These are phyloP conservation scores for Heterocephalus glaber DNA, from an alignment of 2,113 vertebrate genomes.

Conservation along the genomic window DNA sequence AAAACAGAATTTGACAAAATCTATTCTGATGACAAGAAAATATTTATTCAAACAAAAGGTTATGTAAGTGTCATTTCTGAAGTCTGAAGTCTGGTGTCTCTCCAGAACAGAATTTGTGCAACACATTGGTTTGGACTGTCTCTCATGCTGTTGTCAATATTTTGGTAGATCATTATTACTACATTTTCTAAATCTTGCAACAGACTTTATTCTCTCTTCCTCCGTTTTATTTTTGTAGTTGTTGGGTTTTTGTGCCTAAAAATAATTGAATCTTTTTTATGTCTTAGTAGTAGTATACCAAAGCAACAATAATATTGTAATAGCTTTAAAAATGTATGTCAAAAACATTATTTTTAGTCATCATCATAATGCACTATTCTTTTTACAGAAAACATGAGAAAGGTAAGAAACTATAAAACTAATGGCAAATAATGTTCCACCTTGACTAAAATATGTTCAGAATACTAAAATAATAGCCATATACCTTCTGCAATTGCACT, in stretches of 20 bases:
- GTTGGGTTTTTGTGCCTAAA: background rate
- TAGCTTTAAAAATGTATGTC: background rate
- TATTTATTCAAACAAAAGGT: slow-evolving; percentile 29
- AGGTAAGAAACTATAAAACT: slow-evolving; percentile 36
- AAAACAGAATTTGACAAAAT: background rate
- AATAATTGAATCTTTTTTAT: background rate
- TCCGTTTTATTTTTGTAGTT: background rate
- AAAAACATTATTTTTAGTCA: background rate
- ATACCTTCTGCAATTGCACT: slow-evolving; percentile 46
- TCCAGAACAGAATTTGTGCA: background rate
- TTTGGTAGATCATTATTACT: background rate
- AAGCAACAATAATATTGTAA: background rate
- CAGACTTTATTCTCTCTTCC: background rate
- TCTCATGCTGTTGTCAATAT: background rate
- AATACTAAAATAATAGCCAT: slow-evolving; percentile 45
- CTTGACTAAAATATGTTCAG: slow-evolving; percentile 31
- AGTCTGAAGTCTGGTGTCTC: background rate
- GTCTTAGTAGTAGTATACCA: background rate
- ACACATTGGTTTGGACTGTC: background rate
- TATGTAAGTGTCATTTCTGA: background rate
- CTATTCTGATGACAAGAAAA: background rate
- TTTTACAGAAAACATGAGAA: background rate
- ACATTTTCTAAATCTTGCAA: background rate
- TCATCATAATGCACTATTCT: background rate
- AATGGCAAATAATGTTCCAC: background rate